Base-by-base conservation (phyloP, 2,797 vertebrate genomes). In the Vireo griseus region DNA sequence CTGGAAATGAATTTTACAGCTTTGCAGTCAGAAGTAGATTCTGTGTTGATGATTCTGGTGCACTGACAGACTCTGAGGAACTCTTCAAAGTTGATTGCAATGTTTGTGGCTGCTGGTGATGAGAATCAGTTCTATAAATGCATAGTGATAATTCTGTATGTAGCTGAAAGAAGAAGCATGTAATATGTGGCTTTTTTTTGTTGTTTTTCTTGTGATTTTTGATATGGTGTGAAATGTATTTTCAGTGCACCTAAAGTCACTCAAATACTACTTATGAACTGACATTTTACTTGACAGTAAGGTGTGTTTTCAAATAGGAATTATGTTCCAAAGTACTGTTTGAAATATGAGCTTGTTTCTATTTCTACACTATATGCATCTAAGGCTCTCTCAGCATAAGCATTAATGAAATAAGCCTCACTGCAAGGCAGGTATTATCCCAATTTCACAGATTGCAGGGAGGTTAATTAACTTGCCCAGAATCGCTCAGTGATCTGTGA, bases 401-500 rank as follows among this genome's bases (percentile, higher is more conserved):
- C 63, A 47, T 92, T 93, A 92, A 86, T 95, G 92, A 90, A 95
- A 90, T 93, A 95, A 95, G 37, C 57, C 24, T 61, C 35, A 76
- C 59, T 88, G 86, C 61, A 92, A 95, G 80, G 67, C 82, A 92
- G 80, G 67, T 90, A 69, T 96, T 94, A 89, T 87, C 80, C 83
- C 55, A 88, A 59, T 93, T 93, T 90, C 50, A 86, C 84, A 87
- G 74, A 86, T 69, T 95, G 59, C 59, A 65, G 57, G 57, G 80
- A 95, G 90, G 90, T 95, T 97, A 95, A 95, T 96, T 94, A 81
- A 90, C 74, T 95, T 93, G 86, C 86, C 57, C 88, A 82, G 67
- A 92, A 78, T 89, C 76, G 74, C 31, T 88, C 54, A 44, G 67
- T 73, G 54, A 88, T 95, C 67, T 92, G 71, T 87, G 83, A 52